Base-by-base conservation (phyloP, 2,797 vertebrate genomes). In the Dermochelys coriacea region DNA sequence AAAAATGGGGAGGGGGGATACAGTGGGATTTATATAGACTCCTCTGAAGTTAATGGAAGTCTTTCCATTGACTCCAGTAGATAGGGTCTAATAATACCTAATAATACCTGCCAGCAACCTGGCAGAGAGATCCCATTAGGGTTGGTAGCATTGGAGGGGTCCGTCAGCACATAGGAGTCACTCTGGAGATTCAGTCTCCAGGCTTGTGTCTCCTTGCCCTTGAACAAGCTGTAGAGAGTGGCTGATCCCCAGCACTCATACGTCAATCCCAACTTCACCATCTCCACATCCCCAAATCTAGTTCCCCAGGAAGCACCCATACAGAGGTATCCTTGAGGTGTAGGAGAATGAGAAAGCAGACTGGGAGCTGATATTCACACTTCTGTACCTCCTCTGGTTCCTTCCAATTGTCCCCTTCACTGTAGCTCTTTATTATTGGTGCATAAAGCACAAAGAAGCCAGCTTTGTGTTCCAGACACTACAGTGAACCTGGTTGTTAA, bases 141-240 rank as follows among this genome's bases (percentile, higher is more conserved):
- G 27, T 18, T 10, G 11, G 12, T 19, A 93, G 15, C 1, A 2
- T 61, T 4, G 57, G 47, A 85, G 80, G n/a, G 71, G 6, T 64
- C 92, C 0, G 0, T 29, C 3, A 49, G n/a, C 21, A 18, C 0
- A 1, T 47, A 18, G 45, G 15, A 93, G 31, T 51, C 51, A 12
- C 18, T 2, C 3, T 64, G 45, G 8, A 45, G 71, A 74, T 74
- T 74, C 23, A 14, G 1, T 2, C 37, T 45, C 27, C 52, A 45
- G 27, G 55, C 37, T 34, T 52, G 15, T 0, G 2, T 5, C 1
- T 75, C 12, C 11, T 75, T 15, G 45, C 6, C 45, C 27, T 29
- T n/a, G 29, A 5, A 96, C 19, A 85, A 12, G 4, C 6, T 82
- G 6, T 71, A 18, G 80, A 82, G 86, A 91, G 15, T 23, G 86